These are phyloP conservation scores for Morone chrysops DNA, from an alignment of 2,113 vertebrate species.

Conservation along the genomic window DNA sequence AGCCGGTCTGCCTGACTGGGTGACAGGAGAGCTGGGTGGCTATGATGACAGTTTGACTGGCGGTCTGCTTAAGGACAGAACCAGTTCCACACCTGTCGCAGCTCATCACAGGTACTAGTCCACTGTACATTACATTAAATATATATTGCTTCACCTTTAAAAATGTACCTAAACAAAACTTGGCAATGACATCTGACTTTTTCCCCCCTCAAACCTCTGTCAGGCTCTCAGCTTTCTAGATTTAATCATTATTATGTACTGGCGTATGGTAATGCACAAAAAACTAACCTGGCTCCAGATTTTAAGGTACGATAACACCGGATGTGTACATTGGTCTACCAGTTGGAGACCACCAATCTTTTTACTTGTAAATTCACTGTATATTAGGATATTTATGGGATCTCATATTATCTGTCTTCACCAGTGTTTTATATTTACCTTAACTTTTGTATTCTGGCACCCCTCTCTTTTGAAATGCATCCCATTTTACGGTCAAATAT, in stretches of 20 bases:
- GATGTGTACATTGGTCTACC: not conserved
- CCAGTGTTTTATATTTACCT: not conserved
- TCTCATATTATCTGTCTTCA: not conserved
- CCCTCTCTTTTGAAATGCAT: not conserved
- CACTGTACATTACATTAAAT: not conserved
- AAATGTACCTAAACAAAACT: not conserved
- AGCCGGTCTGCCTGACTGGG: constrained; percentile 86
- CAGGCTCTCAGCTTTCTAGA: not conserved
- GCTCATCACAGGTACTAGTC: constrained; percentile 65
- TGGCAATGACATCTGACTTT: too few relatives aligned
- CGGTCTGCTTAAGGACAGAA: constrained; percentile 68
- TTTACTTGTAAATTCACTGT: too few relatives aligned
- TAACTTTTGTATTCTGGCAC: not conserved
- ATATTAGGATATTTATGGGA: too few relatives aligned
- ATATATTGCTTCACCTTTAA: not conserved
- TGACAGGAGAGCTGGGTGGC: constrained; percentile 83
- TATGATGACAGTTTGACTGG: constrained; percentile 74
- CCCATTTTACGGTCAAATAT: constrained; percentile 6
- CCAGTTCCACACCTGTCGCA: constrained; percentile 53
- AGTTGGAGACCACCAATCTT: too few relatives aligned
- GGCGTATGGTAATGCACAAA: not conserved
- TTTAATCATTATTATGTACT: not conserved
- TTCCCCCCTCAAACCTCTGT: not conserved
- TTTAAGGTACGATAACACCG: not conserved
- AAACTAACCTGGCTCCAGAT: not conserved